Evolutionary conservation across 2,113 vertebrate genomes (phyloP).

Genomic region (Myotis yumanensis): DNA sequence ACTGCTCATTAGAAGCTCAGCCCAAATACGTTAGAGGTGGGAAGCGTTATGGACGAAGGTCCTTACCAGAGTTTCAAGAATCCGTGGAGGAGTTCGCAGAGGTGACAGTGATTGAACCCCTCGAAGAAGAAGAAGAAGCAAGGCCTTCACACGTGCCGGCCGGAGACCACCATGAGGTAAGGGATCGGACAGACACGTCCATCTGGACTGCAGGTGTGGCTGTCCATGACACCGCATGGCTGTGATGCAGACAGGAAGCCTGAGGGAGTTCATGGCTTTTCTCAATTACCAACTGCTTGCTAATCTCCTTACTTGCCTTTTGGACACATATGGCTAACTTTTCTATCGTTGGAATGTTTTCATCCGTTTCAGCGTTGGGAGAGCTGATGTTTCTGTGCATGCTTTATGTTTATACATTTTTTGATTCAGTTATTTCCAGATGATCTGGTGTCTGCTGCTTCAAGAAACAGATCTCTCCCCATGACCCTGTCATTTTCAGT

Average conservation of each 20-base stretch:
- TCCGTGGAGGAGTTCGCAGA: constrained; percentile 83
- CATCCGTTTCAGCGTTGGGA: background rate
- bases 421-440: background rate
- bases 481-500: background rate
- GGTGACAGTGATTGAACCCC: constrained; percentile 78
- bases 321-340: background rate
- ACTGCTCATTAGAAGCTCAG: constrained; percentile 89
- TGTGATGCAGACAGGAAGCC: background rate
- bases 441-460: background rate
- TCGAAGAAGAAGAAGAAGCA: constrained; percentile 69
- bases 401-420: background rate
- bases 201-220: accelerated
- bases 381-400: background rate
- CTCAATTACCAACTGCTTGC: background rate
- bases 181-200: accelerated
- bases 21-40: constrained; percentile 95
- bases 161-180: constrained; percentile 88
- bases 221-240: accelerated
- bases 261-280: background rate
- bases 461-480: background rate
- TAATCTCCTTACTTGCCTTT: background rate
- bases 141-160: constrained; percentile 79
- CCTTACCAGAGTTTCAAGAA: constrained; percentile 90
- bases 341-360: background rate
- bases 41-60: constrained; percentile 94